Percentiles rank a stretch among this genome's conserved stretches.
Evolutionary conservation across 2,888 invertebrate species (phyloP).

Genomic region (Ochlodes sylvanus): DNA sequence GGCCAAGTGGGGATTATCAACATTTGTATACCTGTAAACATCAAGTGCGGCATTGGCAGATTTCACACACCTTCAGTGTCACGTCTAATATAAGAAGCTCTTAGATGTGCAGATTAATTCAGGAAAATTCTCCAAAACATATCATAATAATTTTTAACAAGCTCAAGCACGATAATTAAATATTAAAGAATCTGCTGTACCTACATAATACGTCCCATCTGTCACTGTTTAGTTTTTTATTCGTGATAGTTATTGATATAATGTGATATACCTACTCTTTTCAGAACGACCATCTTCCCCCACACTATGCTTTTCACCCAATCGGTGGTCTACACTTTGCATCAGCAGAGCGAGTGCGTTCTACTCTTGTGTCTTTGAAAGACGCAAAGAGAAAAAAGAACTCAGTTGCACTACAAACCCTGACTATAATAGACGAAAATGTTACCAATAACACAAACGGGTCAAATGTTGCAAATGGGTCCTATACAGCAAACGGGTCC

Average conservation of each 20-base stretch:
- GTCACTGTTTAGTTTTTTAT: too few species aligned
- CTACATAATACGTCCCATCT: too few species aligned
- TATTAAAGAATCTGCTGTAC: too few species aligned
- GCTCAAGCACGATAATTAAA: too few species aligned
- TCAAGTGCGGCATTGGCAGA: too few species aligned
- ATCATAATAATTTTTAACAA: too few species aligned
- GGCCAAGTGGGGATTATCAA: too few species aligned
- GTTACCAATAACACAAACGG: background rate
- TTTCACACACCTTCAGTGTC: too few species aligned
- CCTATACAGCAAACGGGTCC: background rate
- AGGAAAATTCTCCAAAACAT: too few species aligned
- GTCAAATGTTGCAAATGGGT: background rate
- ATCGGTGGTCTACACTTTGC: conserved; percentile 74
- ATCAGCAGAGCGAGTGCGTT: conserved; percentile 71
- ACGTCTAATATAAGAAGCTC: too few species aligned
- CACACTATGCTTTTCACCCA: conserved; percentile 70
- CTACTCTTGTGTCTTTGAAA: conserved; percentile 58
- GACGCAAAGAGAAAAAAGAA: conserved; percentile 44
- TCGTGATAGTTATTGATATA: background rate
- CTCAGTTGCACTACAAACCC: conserved; percentile 48
- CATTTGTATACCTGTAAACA: too few species aligned
- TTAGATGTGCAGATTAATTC: too few species aligned
- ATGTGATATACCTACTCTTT: background rate
- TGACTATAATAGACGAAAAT: conserved; percentile 47
- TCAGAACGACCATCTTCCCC: conserved; percentile 62